Percentiles rank a stretch among this genome's conserved stretches.
These are phyloP conservation scores for Stegodyphus dumicola DNA, from an alignment of 1,140 invertebrate species.

Conservation along the genomic window DNA sequence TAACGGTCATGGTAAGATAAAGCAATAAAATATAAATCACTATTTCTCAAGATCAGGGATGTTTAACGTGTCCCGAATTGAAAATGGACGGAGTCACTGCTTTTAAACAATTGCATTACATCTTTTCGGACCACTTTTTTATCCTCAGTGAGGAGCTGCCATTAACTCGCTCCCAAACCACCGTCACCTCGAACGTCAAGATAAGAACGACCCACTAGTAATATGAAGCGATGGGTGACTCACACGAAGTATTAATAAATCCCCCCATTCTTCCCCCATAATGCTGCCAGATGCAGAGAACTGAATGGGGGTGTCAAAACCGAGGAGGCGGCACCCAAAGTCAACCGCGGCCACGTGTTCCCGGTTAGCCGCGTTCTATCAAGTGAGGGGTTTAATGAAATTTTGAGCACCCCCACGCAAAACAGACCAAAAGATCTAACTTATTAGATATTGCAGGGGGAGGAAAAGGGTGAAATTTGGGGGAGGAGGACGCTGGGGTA, in stretches of 20 bases:
- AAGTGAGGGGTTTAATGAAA: slow-evolving; percentile 49
- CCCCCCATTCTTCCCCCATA: background rate
- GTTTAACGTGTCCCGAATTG: no score
- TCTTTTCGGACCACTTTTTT: no score
- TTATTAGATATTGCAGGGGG: slow-evolving; percentile 39
- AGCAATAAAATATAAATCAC: no score
- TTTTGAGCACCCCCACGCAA: slow-evolving; percentile 27
- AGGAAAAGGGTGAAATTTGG: background rate
- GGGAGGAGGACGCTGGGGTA: background rate
- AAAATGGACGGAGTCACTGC: no score
- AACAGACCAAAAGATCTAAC: slow-evolving; percentile 11
- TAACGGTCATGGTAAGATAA: no score
- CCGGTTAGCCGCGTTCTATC: slow-evolving; percentile 42
- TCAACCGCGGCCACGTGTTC: slow-evolving; percentile 50
- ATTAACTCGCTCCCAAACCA: background rate
- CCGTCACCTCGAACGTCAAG: background rate
- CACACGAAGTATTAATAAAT: slow-evolving; percentile 53
- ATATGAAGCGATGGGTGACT: slow-evolving; percentile 46
- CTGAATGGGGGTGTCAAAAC: background rate
- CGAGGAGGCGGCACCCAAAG: slow-evolving; percentile 12
- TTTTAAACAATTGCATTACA: no score
- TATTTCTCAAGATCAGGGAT: no score
- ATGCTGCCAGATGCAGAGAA: background rate
- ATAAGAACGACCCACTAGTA: background rate
- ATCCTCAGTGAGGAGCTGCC: no score